These are phyloP conservation scores for Cromileptes altivelis DNA, from an alignment of 2,113 vertebrate species.

Conservation along the genomic window DNA sequence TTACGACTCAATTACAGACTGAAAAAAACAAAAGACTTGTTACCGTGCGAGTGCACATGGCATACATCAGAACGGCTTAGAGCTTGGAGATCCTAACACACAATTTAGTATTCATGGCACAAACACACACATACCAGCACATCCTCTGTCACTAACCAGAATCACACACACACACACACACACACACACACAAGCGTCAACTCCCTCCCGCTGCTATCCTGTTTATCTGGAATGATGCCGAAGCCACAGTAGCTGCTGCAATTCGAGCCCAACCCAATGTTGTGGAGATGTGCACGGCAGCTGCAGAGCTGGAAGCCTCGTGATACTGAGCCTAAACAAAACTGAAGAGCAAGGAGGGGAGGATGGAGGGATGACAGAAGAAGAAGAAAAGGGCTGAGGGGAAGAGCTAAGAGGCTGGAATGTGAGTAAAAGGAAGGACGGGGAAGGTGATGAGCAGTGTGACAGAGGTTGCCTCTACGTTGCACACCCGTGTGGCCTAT, in stretches of 20 bases:
- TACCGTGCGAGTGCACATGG: slow-evolving; percentile 7
- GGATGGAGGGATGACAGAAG: not conserved
- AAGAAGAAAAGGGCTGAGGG: not conserved
- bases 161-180: slow-evolving; percentile 44
- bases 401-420: slow-evolving; percentile 8
- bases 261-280: slow-evolving; percentile 19
- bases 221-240: slow-evolving; percentile 52
- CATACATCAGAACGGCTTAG: slow-evolving; percentile 17
- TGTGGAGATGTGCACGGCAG: slow-evolving; percentile 38
- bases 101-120: slow-evolving; percentile 60
- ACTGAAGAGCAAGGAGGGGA: not conserved
- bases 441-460: slow-evolving; percentile 40
- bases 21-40: slow-evolving; percentile 18
- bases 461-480: slow-evolving; percentile 37
- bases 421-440: slow-evolving; percentile 11
- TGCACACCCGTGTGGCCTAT: slow-evolving; percentile 1
- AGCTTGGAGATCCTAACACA: slow-evolving; percentile 33
- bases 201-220: slow-evolving; percentile 41
- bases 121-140: slow-evolving; percentile 48
- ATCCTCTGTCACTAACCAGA: slow-evolving; percentile 46
- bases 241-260: slow-evolving; percentile 33
- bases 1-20: slow-evolving; percentile 7
- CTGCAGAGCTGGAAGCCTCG: slow-evolving; percentile 30
- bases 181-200: slow-evolving; percentile 25
- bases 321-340: slow-evolving; percentile 46